Conservation (phyloP, 2,797 vertebrate species). For the Myiotriccus ornatus region DNA sequence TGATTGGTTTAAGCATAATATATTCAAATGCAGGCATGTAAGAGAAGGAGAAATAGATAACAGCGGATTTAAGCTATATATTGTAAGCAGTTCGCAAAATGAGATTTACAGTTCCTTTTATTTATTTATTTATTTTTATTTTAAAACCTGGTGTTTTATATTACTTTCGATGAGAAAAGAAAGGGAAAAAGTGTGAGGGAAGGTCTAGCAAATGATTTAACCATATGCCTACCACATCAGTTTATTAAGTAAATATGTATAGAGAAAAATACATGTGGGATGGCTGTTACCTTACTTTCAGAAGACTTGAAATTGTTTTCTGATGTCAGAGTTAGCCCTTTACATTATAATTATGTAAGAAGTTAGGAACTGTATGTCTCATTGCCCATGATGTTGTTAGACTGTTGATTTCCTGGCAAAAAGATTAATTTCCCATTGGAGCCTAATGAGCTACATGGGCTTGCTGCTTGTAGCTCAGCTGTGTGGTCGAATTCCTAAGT, state of each 20-base stretch:
- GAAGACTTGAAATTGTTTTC: background rate
- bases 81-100: background rate
- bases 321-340: background rate
- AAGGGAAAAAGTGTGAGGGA: background rate
- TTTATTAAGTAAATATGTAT: background rate
- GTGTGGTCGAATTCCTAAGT: background rate
- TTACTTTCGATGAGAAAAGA: background rate
- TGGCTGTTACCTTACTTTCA: background rate
- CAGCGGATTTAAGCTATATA: background rate
- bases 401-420: slow-evolving; percentile 7
- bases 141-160: background rate
- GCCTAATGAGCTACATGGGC: background rate
- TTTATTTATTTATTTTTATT: background rate
- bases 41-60: background rate
- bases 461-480: background rate
- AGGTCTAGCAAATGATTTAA: background rate
- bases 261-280: background rate
- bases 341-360: background rate
- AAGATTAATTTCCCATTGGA: background rate
- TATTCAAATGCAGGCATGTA: background rate
- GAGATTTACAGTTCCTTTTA: background rate
- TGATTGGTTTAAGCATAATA: background rate
- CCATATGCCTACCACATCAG: background rate
- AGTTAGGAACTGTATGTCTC: background rate
- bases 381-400: background rate